Conservation (phyloP, 2,113 vertebrate genomes). For the Eubucco bourcierii region DNA sequence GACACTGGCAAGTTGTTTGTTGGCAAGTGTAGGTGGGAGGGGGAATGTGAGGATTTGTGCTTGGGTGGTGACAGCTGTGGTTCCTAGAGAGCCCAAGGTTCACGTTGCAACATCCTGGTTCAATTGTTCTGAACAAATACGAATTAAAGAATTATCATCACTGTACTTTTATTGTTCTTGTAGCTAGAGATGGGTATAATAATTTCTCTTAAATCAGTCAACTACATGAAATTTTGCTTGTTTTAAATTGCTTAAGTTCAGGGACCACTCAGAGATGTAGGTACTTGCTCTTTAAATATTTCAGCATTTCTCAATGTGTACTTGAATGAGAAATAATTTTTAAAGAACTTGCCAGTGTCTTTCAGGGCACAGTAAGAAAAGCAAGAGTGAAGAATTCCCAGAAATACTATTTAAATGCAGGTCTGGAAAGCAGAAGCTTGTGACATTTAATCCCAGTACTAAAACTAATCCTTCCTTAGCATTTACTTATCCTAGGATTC, state of each 20-base stretch:
- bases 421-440: not conserved
- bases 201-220: not conserved
- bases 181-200: not conserved
- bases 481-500: not conserved
- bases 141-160: not conserved
- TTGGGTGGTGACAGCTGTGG: not conserved
- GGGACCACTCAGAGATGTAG: not conserved
- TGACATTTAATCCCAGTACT: not conserved
- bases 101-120: not conserved
- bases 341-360: not conserved
- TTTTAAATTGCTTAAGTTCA: constrained; percentile 13
- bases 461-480: constrained; percentile 10
- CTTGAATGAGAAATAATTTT: not conserved
- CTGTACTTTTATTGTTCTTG: not conserved
- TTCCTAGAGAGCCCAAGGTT: not conserved
- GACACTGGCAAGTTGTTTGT: not conserved
- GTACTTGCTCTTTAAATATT: constrained; percentile 26
- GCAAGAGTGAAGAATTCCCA: not conserved
- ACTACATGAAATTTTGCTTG: not conserved
- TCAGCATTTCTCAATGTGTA: not conserved
- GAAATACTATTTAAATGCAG: not conserved
- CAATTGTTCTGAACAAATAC: constrained; percentile 5
- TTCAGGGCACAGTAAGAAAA: not conserved
- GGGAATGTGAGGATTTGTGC: not conserved
- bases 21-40: not conserved